Evolutionary conservation across 1,140 invertebrate genomes (phyloP).

Genomic region (Episyrphus balteatus): DNA sequence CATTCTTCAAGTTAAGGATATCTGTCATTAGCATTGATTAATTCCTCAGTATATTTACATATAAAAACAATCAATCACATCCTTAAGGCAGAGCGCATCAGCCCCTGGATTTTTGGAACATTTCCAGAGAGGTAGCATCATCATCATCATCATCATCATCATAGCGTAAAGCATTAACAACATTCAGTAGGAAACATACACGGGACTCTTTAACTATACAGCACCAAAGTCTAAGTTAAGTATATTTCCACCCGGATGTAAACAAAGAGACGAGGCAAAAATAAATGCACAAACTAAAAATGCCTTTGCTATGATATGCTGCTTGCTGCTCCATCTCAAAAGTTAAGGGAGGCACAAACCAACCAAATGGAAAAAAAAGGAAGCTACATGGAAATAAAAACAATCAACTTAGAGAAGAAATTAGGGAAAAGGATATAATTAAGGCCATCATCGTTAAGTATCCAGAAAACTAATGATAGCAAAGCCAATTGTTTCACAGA

Average conservation of each 20-base stretch:
- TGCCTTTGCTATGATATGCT: background rate
- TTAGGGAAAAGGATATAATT: constrained; percentile 19
- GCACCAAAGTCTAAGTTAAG: no score
- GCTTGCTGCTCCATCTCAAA: background rate
- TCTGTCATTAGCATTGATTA: constrained; percentile 37
- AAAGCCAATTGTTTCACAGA: constrained; percentile 20
- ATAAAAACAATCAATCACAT: constrained; percentile 36
- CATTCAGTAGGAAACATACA: no score
- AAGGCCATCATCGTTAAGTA: constrained; percentile 33
- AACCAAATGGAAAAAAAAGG: background rate
- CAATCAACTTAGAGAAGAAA: constrained; percentile 18
- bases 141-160: background rate
- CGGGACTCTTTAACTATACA: background rate
- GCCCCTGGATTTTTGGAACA: constrained; percentile 7
- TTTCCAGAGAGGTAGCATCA: constrained; percentile 6
- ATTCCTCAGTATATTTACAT: constrained; percentile 35
- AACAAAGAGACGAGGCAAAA: background rate
- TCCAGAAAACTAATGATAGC: constrained; percentile 31
- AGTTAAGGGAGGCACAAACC: background rate
- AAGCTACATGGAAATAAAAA: constrained; percentile 11
- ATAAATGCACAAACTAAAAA: no score
- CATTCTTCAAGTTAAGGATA: background rate
- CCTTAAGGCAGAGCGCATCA: background rate
- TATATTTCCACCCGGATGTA: no score
- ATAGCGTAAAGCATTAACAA: no score